Conservation (phyloP, 2,113 vertebrate species). For the Menidia beryllina region DNA sequence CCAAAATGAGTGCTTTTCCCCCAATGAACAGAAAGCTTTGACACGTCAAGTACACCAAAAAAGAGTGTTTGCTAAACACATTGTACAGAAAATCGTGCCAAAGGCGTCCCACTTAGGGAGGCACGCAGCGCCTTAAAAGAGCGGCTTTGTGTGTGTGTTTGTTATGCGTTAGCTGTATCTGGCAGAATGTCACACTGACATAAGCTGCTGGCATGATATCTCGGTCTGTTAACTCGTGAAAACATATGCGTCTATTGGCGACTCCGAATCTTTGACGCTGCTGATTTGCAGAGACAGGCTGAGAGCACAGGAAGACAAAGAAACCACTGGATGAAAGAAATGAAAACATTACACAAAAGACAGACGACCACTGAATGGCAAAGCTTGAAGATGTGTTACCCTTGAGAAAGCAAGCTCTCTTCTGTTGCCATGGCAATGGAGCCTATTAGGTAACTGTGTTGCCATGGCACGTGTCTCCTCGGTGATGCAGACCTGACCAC, state of each 20-base stretch:
- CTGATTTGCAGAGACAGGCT: constrained; percentile 13
- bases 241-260: constrained; percentile 38
- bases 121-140: constrained; percentile 21
- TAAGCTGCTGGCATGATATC: constrained; percentile 59
- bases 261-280: constrained; percentile 22
- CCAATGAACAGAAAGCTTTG: constrained; percentile 30
- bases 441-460: constrained; percentile 84
- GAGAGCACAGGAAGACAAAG: constrained; percentile 43
- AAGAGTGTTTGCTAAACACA: constrained; percentile 22
- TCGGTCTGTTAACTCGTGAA: constrained; percentile 35
- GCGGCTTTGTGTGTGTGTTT: not conserved
- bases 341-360: constrained; percentile 48
- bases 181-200: constrained; percentile 54
- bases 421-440: constrained; percentile 80
- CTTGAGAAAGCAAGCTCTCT: constrained; percentile 81
- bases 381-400: constrained; percentile 76
- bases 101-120: constrained; percentile 2
- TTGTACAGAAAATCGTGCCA: not conserved
- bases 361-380: constrained; percentile 55
- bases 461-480: constrained; percentile 83
- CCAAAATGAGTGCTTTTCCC: constrained; percentile 51
- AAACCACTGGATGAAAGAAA: constrained; percentile 31
- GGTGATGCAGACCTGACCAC: constrained; percentile 81
- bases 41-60: constrained; percentile 19
- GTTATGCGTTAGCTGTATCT: constrained; percentile 22